Conservation (phyloP, 2,113 vertebrate species). For the Miniopterus natalensis region DNA sequence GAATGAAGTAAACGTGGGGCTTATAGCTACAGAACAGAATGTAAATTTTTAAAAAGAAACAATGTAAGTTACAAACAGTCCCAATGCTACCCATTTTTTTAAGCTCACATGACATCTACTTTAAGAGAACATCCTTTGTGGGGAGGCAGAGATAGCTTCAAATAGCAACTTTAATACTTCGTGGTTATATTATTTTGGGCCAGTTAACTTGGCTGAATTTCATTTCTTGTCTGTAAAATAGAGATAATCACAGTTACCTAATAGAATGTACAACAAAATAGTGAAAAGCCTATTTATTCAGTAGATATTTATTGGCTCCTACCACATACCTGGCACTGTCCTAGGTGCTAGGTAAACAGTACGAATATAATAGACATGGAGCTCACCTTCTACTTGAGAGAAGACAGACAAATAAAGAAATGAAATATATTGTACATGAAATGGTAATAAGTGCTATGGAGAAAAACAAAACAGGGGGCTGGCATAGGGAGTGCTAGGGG, state of each 20-base stretch:
- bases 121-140: constrained; percentile 34
- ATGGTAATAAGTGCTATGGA: not conserved
- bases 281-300: not conserved
- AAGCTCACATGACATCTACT: constrained; percentile 30
- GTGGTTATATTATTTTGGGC: constrained; percentile 4
- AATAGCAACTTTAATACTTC: constrained; percentile 29
- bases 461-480: not conserved
- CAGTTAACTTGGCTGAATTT: constrained; percentile 18
- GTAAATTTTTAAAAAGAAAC: not conserved
- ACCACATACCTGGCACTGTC: not conserved
- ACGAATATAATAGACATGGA: not conserved
- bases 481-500: not conserved
- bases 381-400: not conserved
- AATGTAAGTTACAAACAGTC: not conserved
- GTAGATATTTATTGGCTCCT: constrained; percentile 32
- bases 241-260: not conserved
- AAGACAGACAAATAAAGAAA: not conserved
- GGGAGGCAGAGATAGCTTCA: constrained; percentile 32
- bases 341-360: not conserved
- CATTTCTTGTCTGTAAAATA: not conserved
- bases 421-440: constrained; percentile 4
- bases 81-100: not conserved
- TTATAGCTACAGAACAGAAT: constrained; percentile 33
- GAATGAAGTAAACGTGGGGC: not conserved
- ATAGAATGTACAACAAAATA: constrained; percentile 10